Conservation (phyloP, 1,140 invertebrate genomes). For the Hylaeus volcanicus region DNA sequence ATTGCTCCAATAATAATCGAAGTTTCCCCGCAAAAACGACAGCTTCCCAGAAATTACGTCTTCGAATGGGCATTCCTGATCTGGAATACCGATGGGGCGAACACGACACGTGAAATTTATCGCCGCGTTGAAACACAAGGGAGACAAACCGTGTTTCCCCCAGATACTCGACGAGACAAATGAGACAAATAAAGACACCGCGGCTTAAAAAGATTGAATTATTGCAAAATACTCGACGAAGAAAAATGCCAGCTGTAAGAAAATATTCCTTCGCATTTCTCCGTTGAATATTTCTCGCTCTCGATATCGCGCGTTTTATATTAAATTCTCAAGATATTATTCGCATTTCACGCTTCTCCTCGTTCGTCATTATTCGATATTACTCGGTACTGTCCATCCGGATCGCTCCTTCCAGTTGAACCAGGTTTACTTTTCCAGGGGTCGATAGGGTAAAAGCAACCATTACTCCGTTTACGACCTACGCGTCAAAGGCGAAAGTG, state of each 20-base stretch:
- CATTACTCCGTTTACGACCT: neutral
- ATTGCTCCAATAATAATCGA: too few species aligned
- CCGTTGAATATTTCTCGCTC: neutral
- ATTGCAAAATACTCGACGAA: neutral
- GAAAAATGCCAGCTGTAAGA: neutral
- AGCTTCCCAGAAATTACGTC: too few species aligned
- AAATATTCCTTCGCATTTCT: slow-evolving; percentile 6
- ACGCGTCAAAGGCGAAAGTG: slow-evolving; percentile 12
- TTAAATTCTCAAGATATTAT: slow-evolving; percentile 33
- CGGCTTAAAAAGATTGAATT: neutral
- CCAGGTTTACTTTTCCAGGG: neutral
- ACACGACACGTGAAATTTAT: too few species aligned
- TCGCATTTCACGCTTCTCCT: slow-evolving; percentile 18
- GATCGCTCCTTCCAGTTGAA: neutral
- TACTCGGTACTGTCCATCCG: neutral
- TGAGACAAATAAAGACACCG: neutral
- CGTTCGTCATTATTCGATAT: slow-evolving; percentile 31
- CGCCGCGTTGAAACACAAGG: too few species aligned
- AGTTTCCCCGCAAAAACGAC: too few species aligned
- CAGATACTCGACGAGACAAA: too few species aligned
- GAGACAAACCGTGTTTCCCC: too few species aligned
- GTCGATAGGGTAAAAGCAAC: slow-evolving; percentile 14
- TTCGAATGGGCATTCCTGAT: too few species aligned
- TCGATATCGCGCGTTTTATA: slow-evolving; percentile 4
- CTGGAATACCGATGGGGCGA: too few species aligned